Base-by-base conservation (phyloP, 2,113 vertebrate genomes). In the Andinoacara biseriatus region DNA sequence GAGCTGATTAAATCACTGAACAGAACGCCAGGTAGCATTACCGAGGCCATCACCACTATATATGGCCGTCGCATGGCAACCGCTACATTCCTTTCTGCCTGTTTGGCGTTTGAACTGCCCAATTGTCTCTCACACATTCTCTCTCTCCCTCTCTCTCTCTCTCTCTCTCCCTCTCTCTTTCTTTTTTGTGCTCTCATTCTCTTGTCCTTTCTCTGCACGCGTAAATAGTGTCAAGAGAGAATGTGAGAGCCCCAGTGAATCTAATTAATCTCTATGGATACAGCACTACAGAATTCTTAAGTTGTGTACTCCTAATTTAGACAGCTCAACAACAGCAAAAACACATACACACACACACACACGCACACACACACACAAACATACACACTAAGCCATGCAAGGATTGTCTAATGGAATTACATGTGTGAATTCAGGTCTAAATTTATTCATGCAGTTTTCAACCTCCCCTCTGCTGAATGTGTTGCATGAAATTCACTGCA, bases 1-100 rank as follows among this genome's bases (percentile, higher is more conserved):
- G 33, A 88, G 89, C 86, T 93, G 88, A 94, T 94, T 91, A 93
- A 93, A 93, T 93, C 92, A 92, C 81, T 87, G 90, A 89, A 85
- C 91, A 92, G 80, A 91, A 90, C 62, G 90, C 90, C 87, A 91
- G 86, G 86, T 89, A 93, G 83, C 83, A 93, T 94, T 94, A 94
- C 88, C n/a, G 38, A 29, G 62, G 80, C 90, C 69, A 88, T 87
- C 90, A 84, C 89, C 85, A 57, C 89, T 93, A 82, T 91, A 90
- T 89, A 90, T 84, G 83, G 84, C 80, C 2, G 89, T 94, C 82
- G 90, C 92, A 90, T 93, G 87, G 93, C 91, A 94, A 94, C 93
- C 82, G 24, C 29, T 20, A 20, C 31, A 14, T 89, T 82, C 29
- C 61, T 74, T n/a, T 84, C 58, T 83, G 33, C 58, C 81, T 63